A percentile compares a stretch with the other conserved stretches of the same genome.
These are phyloP conservation scores for Eudyptes chrysolophus DNA, from an alignment of 2,113 vertebrate species.

Conservation along the genomic window DNA sequence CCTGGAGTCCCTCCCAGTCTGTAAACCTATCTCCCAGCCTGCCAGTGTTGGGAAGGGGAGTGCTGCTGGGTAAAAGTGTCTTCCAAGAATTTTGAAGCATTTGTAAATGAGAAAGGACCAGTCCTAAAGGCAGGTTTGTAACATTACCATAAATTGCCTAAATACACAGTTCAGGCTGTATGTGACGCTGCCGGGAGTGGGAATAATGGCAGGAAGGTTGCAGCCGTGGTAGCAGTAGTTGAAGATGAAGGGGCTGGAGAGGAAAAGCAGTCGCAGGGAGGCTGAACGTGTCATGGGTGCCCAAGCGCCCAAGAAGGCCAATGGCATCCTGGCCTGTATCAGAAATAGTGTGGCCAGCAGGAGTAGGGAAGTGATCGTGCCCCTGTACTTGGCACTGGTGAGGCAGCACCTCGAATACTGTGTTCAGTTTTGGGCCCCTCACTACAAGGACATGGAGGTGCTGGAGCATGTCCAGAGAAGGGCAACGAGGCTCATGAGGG, in stretches of 20 bases:
- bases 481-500: too few relatives aligned
- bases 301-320: too few relatives aligned
- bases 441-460: too few relatives aligned
- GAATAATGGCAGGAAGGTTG: background rate
- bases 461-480: too few relatives aligned
- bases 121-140: background rate
- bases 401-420: too few relatives aligned
- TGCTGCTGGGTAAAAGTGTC: background rate
- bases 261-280: background rate
- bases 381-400: too few relatives aligned
- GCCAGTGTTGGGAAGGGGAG: background rate
- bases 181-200: background rate
- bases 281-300: background rate
- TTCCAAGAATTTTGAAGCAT: background rate
- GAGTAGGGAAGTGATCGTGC: too few relatives aligned
- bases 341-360: too few relatives aligned
- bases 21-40: background rate
- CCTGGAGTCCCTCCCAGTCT: background rate
- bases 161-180: background rate
- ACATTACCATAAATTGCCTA: background rate
- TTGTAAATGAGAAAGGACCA: background rate
- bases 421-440: too few relatives aligned
- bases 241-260: background rate
- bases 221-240: background rate
- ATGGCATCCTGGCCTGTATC: too few relatives aligned